Percentiles rank a stretch among this genome's conserved stretches.
phyloP scores from a whole-genome alignment of 2,888 invertebrate species.

The Megalurothrips usitatus region DNA sequence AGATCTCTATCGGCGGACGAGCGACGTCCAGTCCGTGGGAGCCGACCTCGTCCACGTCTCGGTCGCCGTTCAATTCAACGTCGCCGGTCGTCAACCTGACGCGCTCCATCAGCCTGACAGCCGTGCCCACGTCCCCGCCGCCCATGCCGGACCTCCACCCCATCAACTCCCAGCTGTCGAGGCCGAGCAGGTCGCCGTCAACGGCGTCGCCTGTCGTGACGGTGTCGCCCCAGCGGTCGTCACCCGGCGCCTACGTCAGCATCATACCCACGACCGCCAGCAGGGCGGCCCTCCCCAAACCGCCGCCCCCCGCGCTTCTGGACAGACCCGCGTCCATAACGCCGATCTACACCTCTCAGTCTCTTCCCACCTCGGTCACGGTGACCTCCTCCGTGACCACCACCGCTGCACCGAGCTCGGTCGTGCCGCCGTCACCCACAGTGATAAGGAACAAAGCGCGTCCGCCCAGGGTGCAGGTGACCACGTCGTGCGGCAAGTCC shows the following conservation, averaged over 20 bases:
- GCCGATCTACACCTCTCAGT: background rate
- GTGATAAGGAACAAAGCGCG: background rate
- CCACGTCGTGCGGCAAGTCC: conserved; percentile 66
- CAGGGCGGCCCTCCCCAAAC: background rate
- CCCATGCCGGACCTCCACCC: background rate
- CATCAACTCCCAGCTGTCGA: background rate
- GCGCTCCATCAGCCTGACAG: background rate
- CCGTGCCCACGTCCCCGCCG: background rate
- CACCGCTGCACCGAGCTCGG: background rate
- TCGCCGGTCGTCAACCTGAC: conserved; percentile 1
- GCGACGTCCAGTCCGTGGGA: background rate
- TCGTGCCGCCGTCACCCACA: background rate
- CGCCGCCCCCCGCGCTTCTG: background rate
- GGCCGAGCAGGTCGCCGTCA: background rate
- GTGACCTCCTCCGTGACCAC: background rate
- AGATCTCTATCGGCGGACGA: background rate
- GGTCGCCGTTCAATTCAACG: background rate
- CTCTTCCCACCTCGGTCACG: background rate
- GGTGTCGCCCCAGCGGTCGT: background rate
- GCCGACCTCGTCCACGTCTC: background rate
- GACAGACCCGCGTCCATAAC: background rate
- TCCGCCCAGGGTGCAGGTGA: conserved; percentile 55
- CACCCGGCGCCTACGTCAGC: background rate
- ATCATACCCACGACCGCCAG: background rate
- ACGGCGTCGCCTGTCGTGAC: background rate